Percentiles rank a stretch among this genome's conserved stretches.
phyloP scores from a whole-genome alignment of 2,888 invertebrate species.

The Ophion costatus region DNA sequence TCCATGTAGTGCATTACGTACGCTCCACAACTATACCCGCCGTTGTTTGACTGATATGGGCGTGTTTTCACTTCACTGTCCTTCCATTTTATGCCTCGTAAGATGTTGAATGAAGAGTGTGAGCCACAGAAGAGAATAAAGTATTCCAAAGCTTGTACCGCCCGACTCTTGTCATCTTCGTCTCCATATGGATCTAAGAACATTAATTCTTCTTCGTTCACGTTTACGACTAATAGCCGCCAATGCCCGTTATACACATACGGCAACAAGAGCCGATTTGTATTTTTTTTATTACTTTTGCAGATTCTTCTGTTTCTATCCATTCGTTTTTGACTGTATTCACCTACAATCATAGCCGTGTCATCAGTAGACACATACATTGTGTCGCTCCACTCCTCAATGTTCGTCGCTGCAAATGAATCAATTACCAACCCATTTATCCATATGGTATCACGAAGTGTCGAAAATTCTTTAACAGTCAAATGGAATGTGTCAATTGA shows the following conservation, averaged over 20 bases:
- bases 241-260: conserved; percentile 48
- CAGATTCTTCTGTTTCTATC: background rate
- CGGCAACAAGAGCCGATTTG: conserved; percentile 41
- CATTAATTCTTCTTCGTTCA: conserved; percentile 20
- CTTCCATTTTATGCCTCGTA: background rate
- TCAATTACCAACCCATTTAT: conserved; percentile 25
- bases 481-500: conserved; percentile 6
- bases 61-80: background rate
- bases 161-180: conserved; percentile 33
- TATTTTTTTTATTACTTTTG: background rate
- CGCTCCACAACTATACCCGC: conserved; percentile 40
- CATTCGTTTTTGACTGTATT: conserved; percentile 26
- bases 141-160: background rate
- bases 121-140: too few species aligned
- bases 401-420: background rate
- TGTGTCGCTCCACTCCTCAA: conserved; percentile 8
- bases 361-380: conserved; percentile 17
- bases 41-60: conserved; percentile 28
- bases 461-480: conserved; percentile 28
- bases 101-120: too few species aligned
- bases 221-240: conserved; percentile 31
- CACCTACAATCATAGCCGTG: conserved; percentile 26
- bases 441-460: conserved; percentile 11
- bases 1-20: conserved; percentile 53
- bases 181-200: conserved; percentile 45